Base-by-base conservation (phyloP, 2,888 invertebrate genomes). In the Diarsia mendica region DNA sequence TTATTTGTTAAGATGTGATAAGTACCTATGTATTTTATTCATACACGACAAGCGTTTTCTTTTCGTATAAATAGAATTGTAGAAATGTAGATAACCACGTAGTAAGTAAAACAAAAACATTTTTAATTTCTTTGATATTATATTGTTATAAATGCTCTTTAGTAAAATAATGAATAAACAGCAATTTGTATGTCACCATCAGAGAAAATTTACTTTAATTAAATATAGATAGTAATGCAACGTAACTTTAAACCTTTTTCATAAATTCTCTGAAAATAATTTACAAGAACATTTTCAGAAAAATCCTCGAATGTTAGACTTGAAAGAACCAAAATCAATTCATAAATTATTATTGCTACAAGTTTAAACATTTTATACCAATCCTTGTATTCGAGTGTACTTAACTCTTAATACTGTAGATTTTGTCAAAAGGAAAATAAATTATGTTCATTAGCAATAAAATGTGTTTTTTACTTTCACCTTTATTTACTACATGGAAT, bases 371-470 rank as follows among this genome's bases (percentile, higher is more conserved):
- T 96, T 96, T 96, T 96, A 95, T 96, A 96, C 96, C 95, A 94
- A 95, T 94, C 94, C 96, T 95, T 96, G 95, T 96, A 96, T 95
- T 96, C 92, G 95, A 95, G 94, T 95, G 96, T 96, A 96, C 96
- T 96, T 96, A 96, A 95, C 92, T 95, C 94, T 93, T 94, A 95
- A 91, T 93, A 95, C 89, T 94, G 95, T 96, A 96, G 96, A 95
- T 96, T 96, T 95, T 96, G 95, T 95, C 95, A 95, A 94, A 94
- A 92, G 90, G 90, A 93, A 94, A 96, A 95, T 95, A 96, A 80
- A 96, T 93, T 94, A 96, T 94, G 95, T 95, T 96, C 94, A 96
- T 94, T 96, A 96, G 95, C 94, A 94, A 91, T 91, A 90, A 72
- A 74, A 72, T 68, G 69, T 71, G 87, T 89, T 91, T 93, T 85